A percentile compares a stretch with the other conserved stretches of the same genome.
These are phyloP conservation scores for Uromys caudimaculatus DNA, from an alignment of 2,797 vertebrate species.

Conservation along the genomic window DNA sequence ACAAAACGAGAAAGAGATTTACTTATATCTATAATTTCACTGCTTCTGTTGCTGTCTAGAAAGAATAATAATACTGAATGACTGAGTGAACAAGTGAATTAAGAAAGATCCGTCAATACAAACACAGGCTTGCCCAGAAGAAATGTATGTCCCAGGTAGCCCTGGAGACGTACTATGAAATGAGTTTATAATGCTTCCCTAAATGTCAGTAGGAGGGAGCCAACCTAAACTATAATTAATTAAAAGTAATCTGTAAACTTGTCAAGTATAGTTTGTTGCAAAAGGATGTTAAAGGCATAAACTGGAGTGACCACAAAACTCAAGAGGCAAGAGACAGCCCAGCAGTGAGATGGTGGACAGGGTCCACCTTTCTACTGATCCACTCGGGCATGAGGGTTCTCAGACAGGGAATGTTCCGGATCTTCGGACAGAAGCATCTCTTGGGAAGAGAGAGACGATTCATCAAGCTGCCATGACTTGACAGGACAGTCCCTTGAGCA, in stretches of 20 bases:
- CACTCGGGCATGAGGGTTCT: slow-evolving; percentile 26
- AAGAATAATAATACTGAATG: slow-evolving; percentile 35
- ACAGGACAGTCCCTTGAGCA: slow-evolving; percentile 73
- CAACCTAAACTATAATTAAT: slow-evolving; percentile 80
- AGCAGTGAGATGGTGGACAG: not conserved
- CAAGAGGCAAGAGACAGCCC: not conserved
- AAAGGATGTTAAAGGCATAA: slow-evolving; percentile 50
- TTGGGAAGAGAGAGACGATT: slow-evolving; percentile 68
- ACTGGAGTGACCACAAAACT: slow-evolving; percentile 16
- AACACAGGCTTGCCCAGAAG: slow-evolving; percentile 33
- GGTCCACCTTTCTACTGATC: not conserved
- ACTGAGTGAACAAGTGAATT: not conserved
- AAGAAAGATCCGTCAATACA: slow-evolving; percentile 61
- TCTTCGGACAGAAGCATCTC: slow-evolving; percentile 69
- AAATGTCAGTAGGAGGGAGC: slow-evolving; percentile 77
- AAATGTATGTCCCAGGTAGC: slow-evolving; percentile 55
- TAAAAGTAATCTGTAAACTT: slow-evolving; percentile 69
- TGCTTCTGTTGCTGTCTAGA: not conserved
- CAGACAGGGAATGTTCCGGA: slow-evolving; percentile 47
- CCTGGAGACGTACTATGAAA: slow-evolving; percentile 59
- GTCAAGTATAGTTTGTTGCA: slow-evolving; percentile 61
- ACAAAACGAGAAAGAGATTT: slow-evolving; percentile 31
- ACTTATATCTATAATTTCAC: slow-evolving; percentile 26
- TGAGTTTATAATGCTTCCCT: slow-evolving; percentile 72
- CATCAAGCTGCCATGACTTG: slow-evolving; percentile 69